phyloP scores from a whole-genome alignment of 1,140 invertebrate species.

The Physella acuta region DNA sequence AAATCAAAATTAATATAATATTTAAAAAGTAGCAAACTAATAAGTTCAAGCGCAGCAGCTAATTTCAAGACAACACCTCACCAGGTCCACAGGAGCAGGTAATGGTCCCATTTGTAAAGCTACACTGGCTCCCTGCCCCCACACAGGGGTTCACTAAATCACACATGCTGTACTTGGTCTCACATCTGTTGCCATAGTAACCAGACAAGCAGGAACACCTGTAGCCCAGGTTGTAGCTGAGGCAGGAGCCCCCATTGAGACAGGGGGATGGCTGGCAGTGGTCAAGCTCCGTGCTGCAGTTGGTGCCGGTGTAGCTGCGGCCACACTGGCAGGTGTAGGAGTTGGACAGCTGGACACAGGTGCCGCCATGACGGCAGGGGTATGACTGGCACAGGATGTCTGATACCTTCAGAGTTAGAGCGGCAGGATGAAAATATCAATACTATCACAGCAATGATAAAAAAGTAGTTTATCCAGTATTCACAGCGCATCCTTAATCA shows the following conservation, averaged over 20 bases:
- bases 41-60: no score
- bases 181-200: conserved; percentile 23
- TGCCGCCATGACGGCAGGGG: conserved; percentile 43
- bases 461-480: no score
- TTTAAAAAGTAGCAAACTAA: no score
- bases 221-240: conserved; percentile 12
- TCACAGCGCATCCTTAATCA: no score
- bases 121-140: conserved; percentile 24
- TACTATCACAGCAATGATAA: no score
- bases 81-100: conserved; percentile 11
- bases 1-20: no score
- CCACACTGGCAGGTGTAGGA: conserved; percentile 30
- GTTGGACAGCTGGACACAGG: conserved; percentile 27
- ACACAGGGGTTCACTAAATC: conserved; percentile 17
- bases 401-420: no score
- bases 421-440: no score
- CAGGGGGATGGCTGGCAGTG: conserved; percentile 82
- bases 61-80: no score
- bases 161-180: conserved; percentile 24
- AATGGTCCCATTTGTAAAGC: neutral
- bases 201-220: conserved; percentile 21
- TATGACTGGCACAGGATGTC: conserved; percentile 75
- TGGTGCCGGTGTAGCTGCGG: conserved; percentile 25
- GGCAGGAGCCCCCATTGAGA: conserved; percentile 80
- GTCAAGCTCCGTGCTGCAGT: conserved; percentile 60